Percentiles rank a stretch among this genome's conserved stretches.
Conservation (phyloP, 2,888 invertebrate species). For the Beris chalybata region DNA sequence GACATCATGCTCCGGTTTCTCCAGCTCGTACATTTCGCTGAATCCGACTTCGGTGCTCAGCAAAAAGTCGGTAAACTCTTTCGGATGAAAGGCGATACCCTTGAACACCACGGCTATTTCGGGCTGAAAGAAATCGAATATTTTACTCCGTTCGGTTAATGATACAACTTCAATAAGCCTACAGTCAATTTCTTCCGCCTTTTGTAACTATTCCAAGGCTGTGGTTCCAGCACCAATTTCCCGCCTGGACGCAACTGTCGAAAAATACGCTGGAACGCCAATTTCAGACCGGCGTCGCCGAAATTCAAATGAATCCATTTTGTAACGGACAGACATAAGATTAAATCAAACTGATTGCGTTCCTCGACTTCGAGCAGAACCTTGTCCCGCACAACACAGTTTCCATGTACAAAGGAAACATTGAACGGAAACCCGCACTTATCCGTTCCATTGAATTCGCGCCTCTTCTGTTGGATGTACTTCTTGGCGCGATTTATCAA, state of each 20-base stretch:
- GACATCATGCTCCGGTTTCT: slow-evolving; percentile 64
- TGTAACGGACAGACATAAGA: slow-evolving; percentile 81
- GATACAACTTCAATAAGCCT: slow-evolving; percentile 52
- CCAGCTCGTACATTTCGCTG: slow-evolving; percentile 62
- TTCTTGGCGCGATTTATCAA: slow-evolving; percentile 60
- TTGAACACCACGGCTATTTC: slow-evolving; percentile 58
- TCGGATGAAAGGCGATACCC: slow-evolving; percentile 65
- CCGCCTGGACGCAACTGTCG: slow-evolving; percentile 77
- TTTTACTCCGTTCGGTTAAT: not conserved
- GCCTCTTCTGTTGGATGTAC: slow-evolving; percentile 37
- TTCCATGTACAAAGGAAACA: slow-evolving; percentile 74
- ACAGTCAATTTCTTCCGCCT: slow-evolving; percentile 68
- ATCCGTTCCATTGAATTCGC: slow-evolving; percentile 16
- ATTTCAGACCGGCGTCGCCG: slow-evolving; percentile 81
- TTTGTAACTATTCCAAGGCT: slow-evolving; percentile 78
- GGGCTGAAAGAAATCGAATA: slow-evolving; percentile 39
- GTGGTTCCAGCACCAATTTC: slow-evolving; percentile 78
- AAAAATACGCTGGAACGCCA: slow-evolving; percentile 77
- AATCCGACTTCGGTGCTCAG: slow-evolving; percentile 69
- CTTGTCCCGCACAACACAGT: slow-evolving; percentile 79
- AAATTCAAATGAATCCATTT: slow-evolving; percentile 92
- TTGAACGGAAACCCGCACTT: slow-evolving; percentile 71
- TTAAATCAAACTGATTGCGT: slow-evolving; percentile 74
- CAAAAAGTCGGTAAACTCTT: slow-evolving; percentile 70
- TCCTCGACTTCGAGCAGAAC: slow-evolving; percentile 70